Conservation (phyloP, 2,888 invertebrate genomes). For the Trissolcus brochymenae region DNA sequence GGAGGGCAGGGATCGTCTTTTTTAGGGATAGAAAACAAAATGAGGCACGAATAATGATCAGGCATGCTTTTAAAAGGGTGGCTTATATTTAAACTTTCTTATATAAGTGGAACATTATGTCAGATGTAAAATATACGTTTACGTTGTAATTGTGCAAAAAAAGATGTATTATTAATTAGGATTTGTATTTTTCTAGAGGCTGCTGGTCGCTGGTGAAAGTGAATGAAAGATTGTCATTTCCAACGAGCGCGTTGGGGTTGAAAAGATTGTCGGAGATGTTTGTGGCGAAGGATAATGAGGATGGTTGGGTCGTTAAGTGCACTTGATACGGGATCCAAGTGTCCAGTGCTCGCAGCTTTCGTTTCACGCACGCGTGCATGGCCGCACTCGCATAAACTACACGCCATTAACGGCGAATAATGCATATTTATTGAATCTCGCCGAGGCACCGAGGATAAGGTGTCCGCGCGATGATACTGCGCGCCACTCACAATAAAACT, state of each 20-base stretch:
- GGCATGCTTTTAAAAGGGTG: too few relatives aligned
- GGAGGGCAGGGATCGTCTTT: neutral
- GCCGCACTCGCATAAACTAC: slow-evolving; percentile 48
- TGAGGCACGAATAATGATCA: too few relatives aligned
- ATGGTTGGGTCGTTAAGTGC: slow-evolving; percentile 49
- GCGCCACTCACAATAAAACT: slow-evolving; percentile 36
- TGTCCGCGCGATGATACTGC: slow-evolving; percentile 17
- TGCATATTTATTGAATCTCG: slow-evolving; percentile 50
- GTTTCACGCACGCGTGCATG: slow-evolving; percentile 55
- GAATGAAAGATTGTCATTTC: slow-evolving; percentile 43
- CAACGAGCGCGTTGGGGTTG: slow-evolving; percentile 22
- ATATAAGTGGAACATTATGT: too few relatives aligned
- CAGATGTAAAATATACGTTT: too few relatives aligned
- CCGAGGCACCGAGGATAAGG: slow-evolving; percentile 23
- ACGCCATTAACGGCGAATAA: slow-evolving; percentile 46
- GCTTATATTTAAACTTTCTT: too few relatives aligned
- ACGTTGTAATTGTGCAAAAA: too few relatives aligned
- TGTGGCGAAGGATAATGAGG: slow-evolving; percentile 46
- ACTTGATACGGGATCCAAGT: slow-evolving; percentile 48
- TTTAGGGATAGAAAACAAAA: too few relatives aligned
- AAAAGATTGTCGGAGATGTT: slow-evolving; percentile 26
- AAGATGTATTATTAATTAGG: too few relatives aligned
- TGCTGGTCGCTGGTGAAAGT: slow-evolving; percentile 32
- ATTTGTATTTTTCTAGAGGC: slow-evolving; percentile 6
- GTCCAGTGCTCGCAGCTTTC: slow-evolving; percentile 49